Evolutionary conservation across 2,113 vertebrate genomes (phyloP), one percentile per base, ranked within the genome.

Genomic region (Cyphomyrus discorhynchus): DNA sequence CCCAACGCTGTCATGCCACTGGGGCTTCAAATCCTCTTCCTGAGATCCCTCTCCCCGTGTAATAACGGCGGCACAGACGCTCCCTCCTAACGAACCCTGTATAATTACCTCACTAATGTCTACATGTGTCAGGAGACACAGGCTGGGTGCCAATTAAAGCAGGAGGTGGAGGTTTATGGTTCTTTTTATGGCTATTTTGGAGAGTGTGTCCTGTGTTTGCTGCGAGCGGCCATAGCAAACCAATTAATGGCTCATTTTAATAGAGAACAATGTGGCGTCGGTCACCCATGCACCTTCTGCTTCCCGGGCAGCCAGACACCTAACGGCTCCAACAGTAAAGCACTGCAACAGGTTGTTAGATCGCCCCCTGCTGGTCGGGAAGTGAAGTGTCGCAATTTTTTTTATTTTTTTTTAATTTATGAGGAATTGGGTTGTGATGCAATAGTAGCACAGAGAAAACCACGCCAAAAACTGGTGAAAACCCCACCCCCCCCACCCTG

Each of bases 1-100:
- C 88, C 87, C 89, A 90, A 87, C 90, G 92, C 91, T 91, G 92
- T 90, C 27, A 27, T 49, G 50, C 87, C 91, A 88, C 90, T 89
- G 85, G 90, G 90, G 52, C 70, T 86, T 87, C 90, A 58, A 84
- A 88, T 83, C 91, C 82, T 10, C 45, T 47, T 84, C 45, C 21
- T 10, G 19, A 47, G 19, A 84, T 45, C 45, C 39, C 45, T 56
- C 47, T 35, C n/a, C n/a, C 8, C 9, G 11, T 27, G n/a, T 87
- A 87, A 56, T 87, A 53, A 50, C 31, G 35, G 5, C 15, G 31
- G 17, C n/a, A 50, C 27, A 47, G 85, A 87, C 85, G n/a, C 49
- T 35, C 47, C 50, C 46, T 35, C 31, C 49, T 87, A 87, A 87
- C 27, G 85, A 87, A 87, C 27, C 50, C 50, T 56, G 50, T 52